Conservation (phyloP, 1,140 invertebrate species). For the Magallana angulata region DNA sequence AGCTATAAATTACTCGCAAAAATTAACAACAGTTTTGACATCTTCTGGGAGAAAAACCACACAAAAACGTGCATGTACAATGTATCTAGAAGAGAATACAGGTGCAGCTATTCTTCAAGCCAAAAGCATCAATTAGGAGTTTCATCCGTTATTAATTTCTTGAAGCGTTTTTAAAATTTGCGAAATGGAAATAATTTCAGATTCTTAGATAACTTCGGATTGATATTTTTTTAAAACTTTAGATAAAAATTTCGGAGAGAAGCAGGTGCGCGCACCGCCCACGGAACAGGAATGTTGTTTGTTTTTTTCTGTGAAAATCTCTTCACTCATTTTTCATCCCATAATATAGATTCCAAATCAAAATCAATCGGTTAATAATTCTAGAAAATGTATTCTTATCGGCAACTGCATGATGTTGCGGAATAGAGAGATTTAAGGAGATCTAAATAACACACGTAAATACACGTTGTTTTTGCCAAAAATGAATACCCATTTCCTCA, state of each 20-base stretch:
- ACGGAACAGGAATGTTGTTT: neutral
- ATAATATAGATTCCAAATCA: slow-evolving; percentile 21
- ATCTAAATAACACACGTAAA: slow-evolving; percentile 8
- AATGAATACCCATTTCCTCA: neutral
- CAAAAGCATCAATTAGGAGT: neutral
- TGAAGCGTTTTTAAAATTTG: neutral
- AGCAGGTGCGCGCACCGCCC: neutral
- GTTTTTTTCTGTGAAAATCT: neutral
- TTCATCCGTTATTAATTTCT: neutral
- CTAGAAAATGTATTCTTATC: slow-evolving; percentile 23
- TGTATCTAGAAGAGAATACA: neutral
- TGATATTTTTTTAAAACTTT: neutral
- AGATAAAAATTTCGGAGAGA: neutral
- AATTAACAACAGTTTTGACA: neutral
- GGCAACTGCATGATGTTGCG: neutral
- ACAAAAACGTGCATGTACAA: neutral
- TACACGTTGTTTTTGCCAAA: neutral
- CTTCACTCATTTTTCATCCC: neutral
- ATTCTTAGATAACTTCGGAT: neutral
- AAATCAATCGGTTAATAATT: slow-evolving; percentile 29
- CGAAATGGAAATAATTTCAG: neutral
- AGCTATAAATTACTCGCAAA: neutral
- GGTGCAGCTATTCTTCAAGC: neutral
- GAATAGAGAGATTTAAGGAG: slow-evolving; percentile 24
- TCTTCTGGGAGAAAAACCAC: neutral